Evolutionary conservation across 1,140 invertebrate species (phyloP).

Genomic region (Mesaphorura yosii): DNA sequence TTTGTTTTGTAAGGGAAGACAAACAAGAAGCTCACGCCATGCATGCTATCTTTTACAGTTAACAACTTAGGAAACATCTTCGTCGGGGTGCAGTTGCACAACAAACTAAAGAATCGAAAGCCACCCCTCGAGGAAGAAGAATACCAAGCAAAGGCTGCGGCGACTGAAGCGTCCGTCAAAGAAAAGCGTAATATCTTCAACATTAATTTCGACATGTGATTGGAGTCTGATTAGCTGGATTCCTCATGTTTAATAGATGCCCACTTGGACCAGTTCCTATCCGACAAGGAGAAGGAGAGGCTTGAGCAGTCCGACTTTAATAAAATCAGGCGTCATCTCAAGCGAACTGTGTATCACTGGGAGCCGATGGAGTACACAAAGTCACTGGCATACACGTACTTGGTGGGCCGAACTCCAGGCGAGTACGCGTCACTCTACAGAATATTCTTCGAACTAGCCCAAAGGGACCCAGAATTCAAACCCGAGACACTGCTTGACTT

Average conservation of each 20-base stretch:
- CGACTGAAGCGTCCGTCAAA: background rate
- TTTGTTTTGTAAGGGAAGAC: too few relatives aligned
- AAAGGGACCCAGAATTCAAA: slow-evolving; percentile 50
- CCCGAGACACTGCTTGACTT: slow-evolving; percentile 74
- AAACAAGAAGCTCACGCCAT: too few relatives aligned
- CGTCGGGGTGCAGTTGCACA: too few relatives aligned
- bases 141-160: background rate
- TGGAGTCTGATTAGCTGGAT: background rate
- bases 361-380: slow-evolving; percentile 54
- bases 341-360: slow-evolving; percentile 54
- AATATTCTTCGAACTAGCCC: slow-evolving; percentile 61
- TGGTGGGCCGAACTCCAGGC: slow-evolving; percentile 50
- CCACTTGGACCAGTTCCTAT: slow-evolving; percentile 32
- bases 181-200: background rate
- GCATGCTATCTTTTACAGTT: background rate
- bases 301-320: slow-evolving; percentile 5
- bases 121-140: slow-evolving; percentile 10
- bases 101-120: background rate
- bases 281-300: slow-evolving; percentile 28
- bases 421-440: slow-evolving; percentile 61
- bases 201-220: background rate
- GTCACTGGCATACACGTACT: slow-evolving; percentile 52
- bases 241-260: slow-evolving; percentile 13
- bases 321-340: slow-evolving; percentile 39
- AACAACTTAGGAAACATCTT: background rate